Percentiles rank a stretch among this genome's conserved stretches.
These are phyloP conservation scores for Cladopsammia gracilis DNA, from an alignment of 64 coral and sea anemone species.

Conservation along the genomic window DNA sequence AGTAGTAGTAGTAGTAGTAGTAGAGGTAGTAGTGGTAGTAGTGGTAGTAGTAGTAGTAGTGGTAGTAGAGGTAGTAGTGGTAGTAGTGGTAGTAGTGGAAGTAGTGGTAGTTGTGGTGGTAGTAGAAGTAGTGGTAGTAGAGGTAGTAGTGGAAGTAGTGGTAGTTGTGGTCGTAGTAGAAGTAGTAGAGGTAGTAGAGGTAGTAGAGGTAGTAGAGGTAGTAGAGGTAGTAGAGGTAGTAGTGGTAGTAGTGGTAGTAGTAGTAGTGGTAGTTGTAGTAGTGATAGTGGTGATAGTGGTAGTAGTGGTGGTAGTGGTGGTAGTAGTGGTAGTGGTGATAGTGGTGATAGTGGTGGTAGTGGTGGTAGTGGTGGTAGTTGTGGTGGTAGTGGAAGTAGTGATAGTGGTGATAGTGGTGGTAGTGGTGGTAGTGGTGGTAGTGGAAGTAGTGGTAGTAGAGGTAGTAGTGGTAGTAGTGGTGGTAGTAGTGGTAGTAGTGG, in stretches of 20 bases:
- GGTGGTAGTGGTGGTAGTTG: not conserved
- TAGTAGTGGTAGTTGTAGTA: conserved; percentile 1
- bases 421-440: no score
- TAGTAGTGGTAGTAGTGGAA: no score
- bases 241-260: conserved; percentile 23
- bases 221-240: conserved; percentile 18
- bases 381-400: no score
- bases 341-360: conserved; percentile 5
- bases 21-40: no score
- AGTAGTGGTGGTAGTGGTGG: conserved; percentile 21
- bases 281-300: not conserved
- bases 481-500: not conserved
- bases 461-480: not conserved
- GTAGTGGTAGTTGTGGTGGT: conserved; percentile 3
- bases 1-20: conserved; percentile 31
- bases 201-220: conserved; percentile 14
- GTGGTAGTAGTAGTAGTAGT: not conserved
- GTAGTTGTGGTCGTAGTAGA: not conserved
- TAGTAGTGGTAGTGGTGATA: conserved; percentile 20
- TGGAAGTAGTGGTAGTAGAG: not conserved
- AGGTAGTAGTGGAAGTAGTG: no score
- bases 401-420: no score
- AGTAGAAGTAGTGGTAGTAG: conserved; percentile 2
- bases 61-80: not conserved
- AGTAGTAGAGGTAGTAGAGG: conserved; percentile 4